phyloP scores from a whole-genome alignment of 2,113 vertebrate genomes.

The Crypturellus undulatus region DNA sequence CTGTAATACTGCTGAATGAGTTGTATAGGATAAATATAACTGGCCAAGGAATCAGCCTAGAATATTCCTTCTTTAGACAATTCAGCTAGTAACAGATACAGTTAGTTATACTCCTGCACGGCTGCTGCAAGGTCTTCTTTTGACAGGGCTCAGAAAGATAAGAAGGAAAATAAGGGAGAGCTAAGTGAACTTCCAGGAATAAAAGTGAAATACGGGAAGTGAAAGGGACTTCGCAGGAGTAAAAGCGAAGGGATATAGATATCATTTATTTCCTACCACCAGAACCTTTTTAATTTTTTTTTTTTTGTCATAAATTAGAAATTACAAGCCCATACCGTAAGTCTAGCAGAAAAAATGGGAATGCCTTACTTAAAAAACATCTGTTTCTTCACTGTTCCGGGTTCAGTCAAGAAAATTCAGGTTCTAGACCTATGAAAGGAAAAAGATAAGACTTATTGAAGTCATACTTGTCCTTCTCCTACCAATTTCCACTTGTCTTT shows the following conservation, averaged over 20 bases:
- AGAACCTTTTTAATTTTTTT: neutral
- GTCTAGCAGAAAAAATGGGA: neutral
- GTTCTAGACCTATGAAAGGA: neutral
- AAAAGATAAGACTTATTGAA: conserved; percentile 43
- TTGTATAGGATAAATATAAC: neutral
- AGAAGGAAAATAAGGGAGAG: neutral
- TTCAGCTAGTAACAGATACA: neutral
- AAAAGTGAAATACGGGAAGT: neutral
- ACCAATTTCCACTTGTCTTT: neutral
- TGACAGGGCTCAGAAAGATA: neutral
- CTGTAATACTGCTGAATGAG: neutral
- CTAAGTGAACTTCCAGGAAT: neutral
- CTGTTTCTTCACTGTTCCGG: neutral
- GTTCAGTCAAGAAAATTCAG: conserved; percentile 6
- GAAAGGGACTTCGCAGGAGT: neutral
- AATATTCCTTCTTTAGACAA: neutral
- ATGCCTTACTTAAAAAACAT: conserved; percentile 9
- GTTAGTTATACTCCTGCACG: neutral
- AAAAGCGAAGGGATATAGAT: neutral
- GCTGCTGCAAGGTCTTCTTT: neutral
- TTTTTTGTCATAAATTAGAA: neutral
- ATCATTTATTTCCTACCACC: neutral
- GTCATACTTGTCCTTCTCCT: neutral
- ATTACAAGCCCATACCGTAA: neutral
- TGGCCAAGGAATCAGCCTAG: neutral